Percentiles rank a stretch among this genome's conserved stretches.
Evolutionary conservation across 2,113 vertebrate genomes (phyloP).

Genomic region (Scomber colias): DNA sequence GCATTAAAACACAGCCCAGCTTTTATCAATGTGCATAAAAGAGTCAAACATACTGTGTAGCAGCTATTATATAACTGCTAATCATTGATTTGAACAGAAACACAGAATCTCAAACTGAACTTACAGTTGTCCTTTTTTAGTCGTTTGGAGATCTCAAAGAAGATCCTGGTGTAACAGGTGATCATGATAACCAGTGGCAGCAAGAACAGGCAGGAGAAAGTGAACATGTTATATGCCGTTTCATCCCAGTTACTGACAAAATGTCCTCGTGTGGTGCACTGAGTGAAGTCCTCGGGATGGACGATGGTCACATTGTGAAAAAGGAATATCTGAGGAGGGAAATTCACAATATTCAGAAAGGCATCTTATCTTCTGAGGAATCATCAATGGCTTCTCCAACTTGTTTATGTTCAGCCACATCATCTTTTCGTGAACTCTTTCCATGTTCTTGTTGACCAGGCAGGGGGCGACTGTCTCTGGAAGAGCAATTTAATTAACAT

Average conservation of each 20-base stretch:
- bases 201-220: constrained; percentile 84
- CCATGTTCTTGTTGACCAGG: neutral
- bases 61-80: neutral
- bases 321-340: constrained; percentile 77
- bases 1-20: too few species aligned
- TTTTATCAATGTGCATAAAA: neutral
- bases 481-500: too few species aligned
- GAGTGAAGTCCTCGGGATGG: constrained; percentile 82
- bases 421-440: neutral
- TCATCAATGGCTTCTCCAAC: neutral
- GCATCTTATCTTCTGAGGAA: neutral
- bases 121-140: constrained; percentile 80
- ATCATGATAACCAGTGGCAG: constrained; percentile 86
- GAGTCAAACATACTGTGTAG: neutral
- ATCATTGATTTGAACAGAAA: neutral
- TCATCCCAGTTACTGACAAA: constrained; percentile 83
- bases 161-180: constrained; percentile 84
- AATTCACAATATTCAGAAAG: neutral
- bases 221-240: constrained; percentile 87
- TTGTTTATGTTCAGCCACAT: neutral
- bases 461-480: neutral
- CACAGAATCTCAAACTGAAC: constrained; percentile 21
- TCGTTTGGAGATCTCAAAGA: constrained; percentile 84
- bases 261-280: constrained; percentile 84
- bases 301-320: constrained; percentile 84